Percentiles rank a stretch among this genome's conserved stretches.
Evolutionary conservation across 2,888 invertebrate species (phyloP).

Genomic region (Baccha elongata): DNA sequence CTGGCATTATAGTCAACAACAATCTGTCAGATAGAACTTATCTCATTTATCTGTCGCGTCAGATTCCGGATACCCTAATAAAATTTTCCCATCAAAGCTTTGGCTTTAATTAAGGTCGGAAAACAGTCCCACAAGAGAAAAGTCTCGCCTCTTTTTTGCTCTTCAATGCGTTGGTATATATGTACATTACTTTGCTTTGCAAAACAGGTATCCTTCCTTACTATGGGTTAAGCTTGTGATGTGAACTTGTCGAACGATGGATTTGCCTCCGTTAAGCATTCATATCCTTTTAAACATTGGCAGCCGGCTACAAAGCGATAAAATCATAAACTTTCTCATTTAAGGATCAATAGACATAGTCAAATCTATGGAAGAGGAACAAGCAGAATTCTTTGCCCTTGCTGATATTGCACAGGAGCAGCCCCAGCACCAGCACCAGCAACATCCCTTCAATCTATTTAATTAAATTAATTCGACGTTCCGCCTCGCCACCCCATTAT

Average conservation of each 20-base stretch:
- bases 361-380: constrained; percentile 15
- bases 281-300: constrained; percentile 19
- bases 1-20: constrained; percentile 63
- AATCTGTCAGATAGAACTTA: constrained; percentile 72
- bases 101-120: constrained; percentile 73
- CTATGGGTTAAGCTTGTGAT: background rate
- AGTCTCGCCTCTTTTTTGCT: background rate
- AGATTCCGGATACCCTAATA: constrained; percentile 72
- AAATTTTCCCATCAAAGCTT: constrained; percentile 72
- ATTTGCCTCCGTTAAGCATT: constrained; percentile 45
- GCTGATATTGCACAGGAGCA: background rate
- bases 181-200: no score
- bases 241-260: constrained; percentile 52
- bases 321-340: constrained; percentile 70
- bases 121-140: constrained; percentile 54
- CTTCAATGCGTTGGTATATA: background rate
- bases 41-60: constrained; percentile 73
- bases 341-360: constrained; percentile 70
- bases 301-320: constrained; percentile 47
- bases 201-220: background rate
- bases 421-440: constrained; percentile 11
- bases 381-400: background rate
- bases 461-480: constrained; percentile 73
- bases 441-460: constrained; percentile 47
- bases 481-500: constrained; percentile 44